phyloP scores from a whole-genome alignment of 2,797 vertebrate genomes.

The Eurystomus glaucurus region DNA sequence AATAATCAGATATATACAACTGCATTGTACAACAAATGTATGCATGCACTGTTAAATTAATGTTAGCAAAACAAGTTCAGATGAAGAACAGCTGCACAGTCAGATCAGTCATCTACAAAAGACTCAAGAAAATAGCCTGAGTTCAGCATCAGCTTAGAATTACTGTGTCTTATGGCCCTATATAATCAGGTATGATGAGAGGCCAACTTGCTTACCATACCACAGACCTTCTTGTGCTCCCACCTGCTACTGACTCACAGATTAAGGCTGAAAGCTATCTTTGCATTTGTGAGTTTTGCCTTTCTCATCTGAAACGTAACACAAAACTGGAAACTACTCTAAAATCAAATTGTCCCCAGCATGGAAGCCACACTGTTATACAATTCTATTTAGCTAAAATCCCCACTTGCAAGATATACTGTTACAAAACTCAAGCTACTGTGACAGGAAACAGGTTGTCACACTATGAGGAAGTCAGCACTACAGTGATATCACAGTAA shows the following conservation, averaged over 20 bases:
- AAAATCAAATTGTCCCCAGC: background rate
- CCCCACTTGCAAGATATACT: background rate
- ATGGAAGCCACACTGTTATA: background rate
- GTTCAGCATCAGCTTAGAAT: background rate
- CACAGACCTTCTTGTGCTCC: background rate
- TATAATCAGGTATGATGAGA: background rate
- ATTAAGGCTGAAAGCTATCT: background rate
- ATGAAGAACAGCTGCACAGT: background rate
- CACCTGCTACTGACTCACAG: background rate
- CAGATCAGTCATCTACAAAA: background rate
- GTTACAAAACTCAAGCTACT: slow-evolving; percentile 30
- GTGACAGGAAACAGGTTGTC: slow-evolving; percentile 52
- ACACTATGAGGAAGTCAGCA: slow-evolving; percentile 12
- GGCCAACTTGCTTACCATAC: fast-evolving
- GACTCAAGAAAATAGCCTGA: background rate
- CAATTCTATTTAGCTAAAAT: slow-evolving; percentile 2
- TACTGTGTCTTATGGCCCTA: background rate
- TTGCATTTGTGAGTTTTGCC: background rate
- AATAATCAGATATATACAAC: background rate
- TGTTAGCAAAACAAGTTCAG: background rate
- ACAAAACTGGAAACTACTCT: background rate
- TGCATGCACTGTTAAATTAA: background rate
- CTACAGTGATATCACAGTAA: slow-evolving; percentile 8
- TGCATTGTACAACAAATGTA: background rate
- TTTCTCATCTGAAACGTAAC: background rate